These are phyloP conservation scores for Eolophus roseicapilla DNA, from an alignment of 2,113 vertebrate species.

Conservation along the genomic window DNA sequence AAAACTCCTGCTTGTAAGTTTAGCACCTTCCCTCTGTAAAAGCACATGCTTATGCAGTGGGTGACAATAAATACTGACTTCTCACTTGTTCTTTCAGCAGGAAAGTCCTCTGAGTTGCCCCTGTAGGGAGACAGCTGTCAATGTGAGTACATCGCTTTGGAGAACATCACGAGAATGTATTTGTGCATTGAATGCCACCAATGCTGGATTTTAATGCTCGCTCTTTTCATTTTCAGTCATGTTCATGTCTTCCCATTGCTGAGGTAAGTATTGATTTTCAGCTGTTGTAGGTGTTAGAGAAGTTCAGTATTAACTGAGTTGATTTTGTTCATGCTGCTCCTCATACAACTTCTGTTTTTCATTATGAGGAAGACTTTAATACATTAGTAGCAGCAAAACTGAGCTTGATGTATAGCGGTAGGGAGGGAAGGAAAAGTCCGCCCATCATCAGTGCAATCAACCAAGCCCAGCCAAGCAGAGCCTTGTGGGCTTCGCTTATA, in stretches of 20 bases:
- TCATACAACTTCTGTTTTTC: background rate
- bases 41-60: background rate
- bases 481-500: background rate
- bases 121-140: conserved; percentile 25
- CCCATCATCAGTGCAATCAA: background rate
- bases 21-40: background rate
- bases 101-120: background rate
- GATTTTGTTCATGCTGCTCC: background rate
- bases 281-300: background rate
- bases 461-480: background rate
- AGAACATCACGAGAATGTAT: background rate
- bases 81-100: conserved; percentile 32
- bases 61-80: background rate
- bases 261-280: conserved; percentile 59
- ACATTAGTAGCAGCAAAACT: background rate
- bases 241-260: conserved; percentile 65
- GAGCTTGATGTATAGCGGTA: background rate
- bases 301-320: background rate
- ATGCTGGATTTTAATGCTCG: background rate
- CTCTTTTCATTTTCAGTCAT: conserved; percentile 62
- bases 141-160: conserved; percentile 55
- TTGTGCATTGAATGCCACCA: background rate
- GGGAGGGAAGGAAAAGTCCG: background rate
- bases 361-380: background rate
- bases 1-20: conserved; percentile 42